Percentiles rank a stretch among this genome's conserved stretches.
Conservation (phyloP, 2,888 invertebrate genomes). For the Tipula lateralis region DNA sequence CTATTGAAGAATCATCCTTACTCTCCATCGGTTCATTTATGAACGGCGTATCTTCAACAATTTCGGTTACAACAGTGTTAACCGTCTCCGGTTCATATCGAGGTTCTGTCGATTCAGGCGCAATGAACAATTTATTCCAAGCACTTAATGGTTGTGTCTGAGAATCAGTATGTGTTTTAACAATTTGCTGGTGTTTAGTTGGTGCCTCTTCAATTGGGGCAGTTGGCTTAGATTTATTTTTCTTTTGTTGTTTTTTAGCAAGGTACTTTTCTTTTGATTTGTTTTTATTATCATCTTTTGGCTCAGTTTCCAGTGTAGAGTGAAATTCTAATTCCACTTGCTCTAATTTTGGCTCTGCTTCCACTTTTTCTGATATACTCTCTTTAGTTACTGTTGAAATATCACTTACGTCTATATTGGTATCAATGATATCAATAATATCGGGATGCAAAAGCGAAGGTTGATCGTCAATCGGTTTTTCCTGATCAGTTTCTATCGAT, state of each 20-base stretch:
- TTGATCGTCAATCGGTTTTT: not conserved
- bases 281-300: not conserved
- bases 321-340: not conserved
- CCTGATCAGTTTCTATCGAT: not conserved
- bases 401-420: not conserved
- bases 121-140: not conserved
- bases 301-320: not conserved
- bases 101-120: not conserved
- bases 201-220: not conserved
- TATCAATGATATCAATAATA: not conserved
- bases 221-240: not conserved
- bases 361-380: not conserved
- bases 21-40: not conserved
- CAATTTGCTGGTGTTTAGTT: not conserved
- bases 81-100: not conserved
- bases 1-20: not conserved
- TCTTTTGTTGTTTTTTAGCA: not conserved
- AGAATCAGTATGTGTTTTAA: not conserved
- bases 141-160: not conserved
- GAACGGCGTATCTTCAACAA: not conserved
- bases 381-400: not conserved
- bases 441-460: not conserved
- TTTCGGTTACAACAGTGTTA: not conserved
- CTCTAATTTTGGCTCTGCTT: not conserved
- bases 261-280: not conserved